A percentile compares a stretch with the other conserved stretches of the same genome.
Conservation (phyloP, 2,113 vertebrate species). For the Serinus canaria region DNA sequence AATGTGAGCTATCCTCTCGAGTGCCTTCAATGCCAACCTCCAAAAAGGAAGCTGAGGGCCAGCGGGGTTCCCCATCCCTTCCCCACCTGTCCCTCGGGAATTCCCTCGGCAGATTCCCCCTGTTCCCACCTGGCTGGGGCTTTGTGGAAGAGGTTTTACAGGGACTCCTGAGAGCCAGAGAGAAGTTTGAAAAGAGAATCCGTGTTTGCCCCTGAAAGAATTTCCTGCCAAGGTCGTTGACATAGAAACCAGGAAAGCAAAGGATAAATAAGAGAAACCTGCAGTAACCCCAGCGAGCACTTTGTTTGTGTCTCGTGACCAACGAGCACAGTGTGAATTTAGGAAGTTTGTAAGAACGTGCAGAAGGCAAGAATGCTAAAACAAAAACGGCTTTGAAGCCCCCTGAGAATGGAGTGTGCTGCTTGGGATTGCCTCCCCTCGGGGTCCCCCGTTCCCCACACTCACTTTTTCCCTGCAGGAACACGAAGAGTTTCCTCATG, state of each 20-base stretch:
- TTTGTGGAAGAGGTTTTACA: no score
- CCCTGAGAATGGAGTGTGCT: neutral
- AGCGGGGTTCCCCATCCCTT: no score
- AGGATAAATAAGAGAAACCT: neutral
- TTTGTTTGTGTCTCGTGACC: neutral
- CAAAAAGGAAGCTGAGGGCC: no score
- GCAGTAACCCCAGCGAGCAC: neutral
- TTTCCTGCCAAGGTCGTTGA: neutral
- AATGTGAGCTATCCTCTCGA: no score
- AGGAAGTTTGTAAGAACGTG: neutral
- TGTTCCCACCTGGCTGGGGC: neutral
- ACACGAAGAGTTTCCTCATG: constrained; percentile 82
- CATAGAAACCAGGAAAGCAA: neutral
- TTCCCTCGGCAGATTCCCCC: no score
- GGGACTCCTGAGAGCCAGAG: neutral
- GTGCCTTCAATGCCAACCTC: no score
- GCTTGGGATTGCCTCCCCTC: neutral
- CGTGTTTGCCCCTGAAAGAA: neutral
- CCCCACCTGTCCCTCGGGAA: rapidly evolving
- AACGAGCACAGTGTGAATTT: neutral
- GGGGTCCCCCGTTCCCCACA: neutral
- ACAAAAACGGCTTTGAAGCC: neutral
- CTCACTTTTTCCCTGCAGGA: constrained; percentile 84
- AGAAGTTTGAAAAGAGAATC: neutral
- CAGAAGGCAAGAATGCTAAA: neutral